Conservation (phyloP, 2,113 vertebrate genomes). For the Oriolus oriolus region DNA sequence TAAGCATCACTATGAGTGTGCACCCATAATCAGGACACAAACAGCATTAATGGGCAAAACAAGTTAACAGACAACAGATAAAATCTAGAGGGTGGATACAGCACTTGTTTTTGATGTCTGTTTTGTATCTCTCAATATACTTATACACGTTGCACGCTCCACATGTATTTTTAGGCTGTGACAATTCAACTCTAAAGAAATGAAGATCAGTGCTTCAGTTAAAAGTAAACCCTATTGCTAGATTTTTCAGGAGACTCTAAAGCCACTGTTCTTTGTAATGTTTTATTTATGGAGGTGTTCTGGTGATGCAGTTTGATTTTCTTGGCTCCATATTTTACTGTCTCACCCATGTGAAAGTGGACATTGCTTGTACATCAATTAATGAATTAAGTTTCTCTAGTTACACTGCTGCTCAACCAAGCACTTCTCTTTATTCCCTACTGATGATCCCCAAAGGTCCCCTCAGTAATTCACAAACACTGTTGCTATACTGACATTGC, state of each 20-base stretch:
- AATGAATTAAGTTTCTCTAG: not conserved
- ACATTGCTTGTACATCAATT: not conserved
- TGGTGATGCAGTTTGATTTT: not conserved
- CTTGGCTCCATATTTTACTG: not conserved
- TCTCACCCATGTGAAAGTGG: not conserved
- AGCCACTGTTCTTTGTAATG: not conserved
- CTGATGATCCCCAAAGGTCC: not conserved
- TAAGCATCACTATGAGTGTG: not conserved
- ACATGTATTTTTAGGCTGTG: not conserved
- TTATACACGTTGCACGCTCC: not conserved
- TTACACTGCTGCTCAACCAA: not conserved
- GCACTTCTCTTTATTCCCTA: not conserved
- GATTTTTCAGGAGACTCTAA: not conserved
- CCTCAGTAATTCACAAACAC: not conserved
- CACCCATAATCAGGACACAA: not conserved
- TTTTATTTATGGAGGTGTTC: not conserved
- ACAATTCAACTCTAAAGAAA: not conserved
- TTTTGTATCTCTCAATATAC: not conserved
- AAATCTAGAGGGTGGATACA: not conserved
- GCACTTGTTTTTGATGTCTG: not conserved
- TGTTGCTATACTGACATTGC: fast-evolving
- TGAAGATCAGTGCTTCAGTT: not conserved
- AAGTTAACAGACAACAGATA: not conserved
- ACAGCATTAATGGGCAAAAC: not conserved
- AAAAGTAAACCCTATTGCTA: not conserved